Base-by-base conservation (phyloP, 2,797 vertebrate species). In the Enteromius anoplus region DNA sequence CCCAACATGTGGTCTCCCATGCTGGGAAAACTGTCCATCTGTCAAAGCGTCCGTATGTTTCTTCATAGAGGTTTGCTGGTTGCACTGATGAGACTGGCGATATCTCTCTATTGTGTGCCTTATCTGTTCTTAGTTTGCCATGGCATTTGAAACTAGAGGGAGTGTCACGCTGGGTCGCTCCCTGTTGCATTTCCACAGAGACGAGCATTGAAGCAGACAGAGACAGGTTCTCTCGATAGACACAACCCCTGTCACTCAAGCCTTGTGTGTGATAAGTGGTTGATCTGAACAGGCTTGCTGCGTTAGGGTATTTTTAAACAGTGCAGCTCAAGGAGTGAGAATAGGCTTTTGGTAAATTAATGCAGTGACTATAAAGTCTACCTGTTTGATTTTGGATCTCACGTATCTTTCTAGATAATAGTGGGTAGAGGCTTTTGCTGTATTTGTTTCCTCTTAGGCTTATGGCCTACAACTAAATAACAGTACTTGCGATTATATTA, bases 81-180 rank as follows among this genome's bases (percentile, higher is more conserved):
- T 42, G 37, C 23, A 66, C 75, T 32, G 83, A 85, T 81, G 78
- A 78, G 78, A 40, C 77, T 29, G 72, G 58, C 69, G 85, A 86
- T 88, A 75, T 77, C 53, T 7, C 79, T 62, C 42, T 29, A 80
- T 75, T 86, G 80, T 86, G 83, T 26, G 37, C 47, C 26, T 53
- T 80, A 73, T 86, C 80, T 84, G 55, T 80, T 73, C 72, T 37
- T 51, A 62, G 62, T 66, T 29, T 73, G 17, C 51, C 62, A 47
- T 88, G 83, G 62, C 83, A 86, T 86, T 88, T 86, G 75, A 75
- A 83, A 83, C 71, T 26, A 40, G 80, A 80, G 80, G 40, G 53
- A 68, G 58, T 53, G 49, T 69, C 76, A 85, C 11, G 53, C 60
- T 11, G 64, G 62, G 68, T 71, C 19, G 23, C 40, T 87, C 62